Evolutionary conservation across 2,888 invertebrate species (phyloP).

Genomic region (Conus canariensis): DNA sequence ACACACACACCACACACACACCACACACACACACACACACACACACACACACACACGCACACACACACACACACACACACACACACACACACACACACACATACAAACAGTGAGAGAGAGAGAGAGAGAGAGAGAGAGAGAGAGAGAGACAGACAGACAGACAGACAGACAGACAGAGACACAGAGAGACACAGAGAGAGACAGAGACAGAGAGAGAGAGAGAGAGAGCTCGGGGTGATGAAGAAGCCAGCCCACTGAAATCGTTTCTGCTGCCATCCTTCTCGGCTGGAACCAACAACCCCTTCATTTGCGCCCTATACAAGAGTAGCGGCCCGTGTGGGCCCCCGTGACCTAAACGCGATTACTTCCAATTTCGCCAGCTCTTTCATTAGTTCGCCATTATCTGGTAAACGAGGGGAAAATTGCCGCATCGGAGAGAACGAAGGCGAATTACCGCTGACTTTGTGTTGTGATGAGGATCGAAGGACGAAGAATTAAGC

Average conservation of each 20-base stretch:
- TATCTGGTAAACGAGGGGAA: constrained; percentile 45
- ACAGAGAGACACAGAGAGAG: too few species aligned
- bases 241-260: neutral
- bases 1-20: too few species aligned
- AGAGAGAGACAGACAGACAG: too few species aligned
- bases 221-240: too few species aligned
- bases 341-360: constrained; percentile 41
- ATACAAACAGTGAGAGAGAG: too few species aligned
- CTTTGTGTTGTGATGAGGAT: constrained; percentile 38
- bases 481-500: constrained; percentile 32
- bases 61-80: too few species aligned
- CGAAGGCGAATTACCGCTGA: constrained; percentile 29
- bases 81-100: too few species aligned
- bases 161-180: too few species aligned
- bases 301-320: constrained; percentile 43
- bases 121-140: too few species aligned
- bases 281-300: constrained; percentile 33
- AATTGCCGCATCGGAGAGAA: constrained; percentile 37
- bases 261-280: neutral
- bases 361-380: constrained; percentile 44
- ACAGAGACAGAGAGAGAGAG: neutral
- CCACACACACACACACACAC: too few species aligned
- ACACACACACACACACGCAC: too few species aligned
- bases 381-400: constrained; percentile 43
- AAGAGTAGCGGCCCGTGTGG: constrained; percentile 24